These are phyloP conservation scores for Orientallactaga sibirica DNA, from an alignment of 2,797 vertebrate genomes.

Conservation along the genomic window DNA sequence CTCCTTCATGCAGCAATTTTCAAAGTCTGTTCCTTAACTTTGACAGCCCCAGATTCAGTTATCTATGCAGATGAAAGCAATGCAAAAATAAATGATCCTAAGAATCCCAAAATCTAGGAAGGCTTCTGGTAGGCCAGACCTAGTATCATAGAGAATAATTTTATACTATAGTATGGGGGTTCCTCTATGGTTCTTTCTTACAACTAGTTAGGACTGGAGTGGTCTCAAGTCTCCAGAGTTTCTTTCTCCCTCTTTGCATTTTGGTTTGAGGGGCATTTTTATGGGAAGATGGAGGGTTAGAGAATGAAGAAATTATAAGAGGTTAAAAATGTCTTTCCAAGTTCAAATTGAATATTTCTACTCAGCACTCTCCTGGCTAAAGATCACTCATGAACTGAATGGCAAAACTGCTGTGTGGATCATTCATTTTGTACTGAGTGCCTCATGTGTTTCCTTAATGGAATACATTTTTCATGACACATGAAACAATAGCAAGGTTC, in stretches of 20 bases:
- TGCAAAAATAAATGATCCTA: neutral
- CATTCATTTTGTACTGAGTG: neutral
- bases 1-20: constrained; percentile 44
- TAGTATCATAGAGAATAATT: neutral
- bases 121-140: neutral
- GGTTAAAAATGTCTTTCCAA: neutral
- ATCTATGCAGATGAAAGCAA: constrained; percentile 42
- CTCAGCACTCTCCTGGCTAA: neutral
- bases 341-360: neutral
- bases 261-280: neutral
- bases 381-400: neutral
- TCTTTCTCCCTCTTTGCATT: neutral
- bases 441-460: neutral
- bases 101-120: neutral
- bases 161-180: neutral
- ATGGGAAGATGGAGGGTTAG: neutral
- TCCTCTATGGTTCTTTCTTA: neutral
- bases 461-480: neutral
- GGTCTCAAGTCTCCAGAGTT: neutral
- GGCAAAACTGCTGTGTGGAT: neutral
- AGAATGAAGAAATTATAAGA: neutral
- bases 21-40: constrained; percentile 53
- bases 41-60: constrained; percentile 29
- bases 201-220: fast-evolving
- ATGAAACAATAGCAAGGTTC: neutral